Evolutionary conservation across 2,797 vertebrate species (phyloP).

Genomic region (Petrocephalus schoutedeni): DNA sequence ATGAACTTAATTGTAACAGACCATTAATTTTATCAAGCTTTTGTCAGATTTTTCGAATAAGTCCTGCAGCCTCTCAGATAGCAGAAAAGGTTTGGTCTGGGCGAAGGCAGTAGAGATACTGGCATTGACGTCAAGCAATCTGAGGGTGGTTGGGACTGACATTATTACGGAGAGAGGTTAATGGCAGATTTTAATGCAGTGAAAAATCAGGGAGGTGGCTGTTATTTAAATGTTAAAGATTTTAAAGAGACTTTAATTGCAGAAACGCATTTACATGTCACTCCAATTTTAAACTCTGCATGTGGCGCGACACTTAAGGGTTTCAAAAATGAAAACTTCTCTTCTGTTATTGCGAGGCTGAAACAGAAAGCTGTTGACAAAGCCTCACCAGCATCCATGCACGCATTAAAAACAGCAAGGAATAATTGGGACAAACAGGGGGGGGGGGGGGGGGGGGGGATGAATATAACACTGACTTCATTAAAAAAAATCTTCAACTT

Average conservation of each 20-base stretch:
- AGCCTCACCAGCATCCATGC: neutral
- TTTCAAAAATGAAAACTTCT: neutral
- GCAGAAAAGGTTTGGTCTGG: neutral
- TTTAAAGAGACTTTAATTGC: neutral
- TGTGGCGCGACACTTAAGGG: neutral
- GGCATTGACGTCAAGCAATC: neutral
- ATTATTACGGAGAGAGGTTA: neutral
- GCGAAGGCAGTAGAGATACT: neutral
- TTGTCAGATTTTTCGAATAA: neutral
- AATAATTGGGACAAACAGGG: neutral
- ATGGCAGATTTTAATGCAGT: neutral
- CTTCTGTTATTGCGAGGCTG: neutral
- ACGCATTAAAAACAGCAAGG: neutral
- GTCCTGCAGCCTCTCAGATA: neutral
- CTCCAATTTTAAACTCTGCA: neutral
- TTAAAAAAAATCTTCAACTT: neutral
- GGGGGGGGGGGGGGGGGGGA: too few relatives aligned
- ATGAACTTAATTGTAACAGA: constrained; percentile 14
- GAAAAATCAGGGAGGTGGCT: neutral
- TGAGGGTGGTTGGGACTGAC: too few relatives aligned
- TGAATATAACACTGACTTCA: neutral
- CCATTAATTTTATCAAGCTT: neutral
- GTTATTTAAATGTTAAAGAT: neutral
- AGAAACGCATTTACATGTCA: neutral
- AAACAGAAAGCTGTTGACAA: neutral